phyloP scores from a whole-genome alignment of 2,888 invertebrate genomes.

The Limenitis arthemis region DNA sequence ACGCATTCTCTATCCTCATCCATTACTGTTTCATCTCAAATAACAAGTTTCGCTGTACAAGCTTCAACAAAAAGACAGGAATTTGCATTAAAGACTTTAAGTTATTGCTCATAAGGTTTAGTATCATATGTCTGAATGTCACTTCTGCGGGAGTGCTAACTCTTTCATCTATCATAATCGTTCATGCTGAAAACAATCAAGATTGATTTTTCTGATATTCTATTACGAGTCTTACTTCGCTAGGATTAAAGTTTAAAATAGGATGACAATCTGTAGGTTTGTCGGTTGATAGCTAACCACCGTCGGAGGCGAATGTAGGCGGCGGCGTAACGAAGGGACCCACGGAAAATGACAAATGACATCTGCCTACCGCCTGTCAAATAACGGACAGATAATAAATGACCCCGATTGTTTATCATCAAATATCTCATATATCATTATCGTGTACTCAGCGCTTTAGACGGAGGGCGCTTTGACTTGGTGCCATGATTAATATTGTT shows the following conservation, averaged over 20 bases:
- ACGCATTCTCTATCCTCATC: constrained; percentile 69
- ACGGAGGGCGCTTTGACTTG: constrained; percentile 47
- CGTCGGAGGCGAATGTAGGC: constrained; percentile 65
- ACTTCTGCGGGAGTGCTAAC: constrained; percentile 68
- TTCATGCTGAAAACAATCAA: constrained; percentile 73
- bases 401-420: constrained; percentile 76
- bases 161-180: constrained; percentile 73
- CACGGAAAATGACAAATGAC: constrained; percentile 77
- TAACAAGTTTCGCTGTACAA: constrained; percentile 60
- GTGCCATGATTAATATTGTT: constrained; percentile 68
- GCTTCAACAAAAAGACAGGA: constrained; percentile 31
- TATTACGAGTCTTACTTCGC: constrained; percentile 33
- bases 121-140: constrained; percentile 34
- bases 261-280: constrained; percentile 31
- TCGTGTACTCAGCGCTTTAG: constrained; percentile 62
- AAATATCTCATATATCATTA: constrained; percentile 73
- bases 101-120: constrained; percentile 35
- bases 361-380: constrained; percentile 78
- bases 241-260: constrained; percentile 33
- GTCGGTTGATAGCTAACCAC: constrained; percentile 65
- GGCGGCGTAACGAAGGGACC: constrained; percentile 69
- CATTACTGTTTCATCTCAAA: constrained; percentile 71
- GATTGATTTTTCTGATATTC: constrained; percentile 52
- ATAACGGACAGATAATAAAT: constrained; percentile 78
- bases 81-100: constrained; percentile 41